Evolutionary conservation across 2,888 invertebrate species (phyloP).

Genomic region (Hypomecis punctinalis): DNA sequence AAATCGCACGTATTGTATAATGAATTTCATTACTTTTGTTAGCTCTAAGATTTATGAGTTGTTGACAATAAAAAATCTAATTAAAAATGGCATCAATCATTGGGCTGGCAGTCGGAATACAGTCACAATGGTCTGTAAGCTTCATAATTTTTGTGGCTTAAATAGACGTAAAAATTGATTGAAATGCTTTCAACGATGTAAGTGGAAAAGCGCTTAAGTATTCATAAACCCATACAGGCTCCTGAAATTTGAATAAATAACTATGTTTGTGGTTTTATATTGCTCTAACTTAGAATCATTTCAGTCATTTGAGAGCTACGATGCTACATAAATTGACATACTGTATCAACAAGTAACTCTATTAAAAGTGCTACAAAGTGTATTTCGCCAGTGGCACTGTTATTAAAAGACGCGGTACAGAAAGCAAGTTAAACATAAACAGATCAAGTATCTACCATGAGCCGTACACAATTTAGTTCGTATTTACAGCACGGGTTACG

Average conservation of each 20-base stretch:
- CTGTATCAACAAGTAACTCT: too few species aligned
- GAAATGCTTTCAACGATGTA: constrained; percentile 20
- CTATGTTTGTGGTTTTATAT: not conserved
- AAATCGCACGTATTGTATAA: constrained; percentile 28
- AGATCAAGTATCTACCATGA: constrained; percentile 67
- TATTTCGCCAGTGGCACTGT: constrained; percentile 50
- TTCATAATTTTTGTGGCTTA: constrained; percentile 53
- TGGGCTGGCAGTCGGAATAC: constrained; percentile 42
- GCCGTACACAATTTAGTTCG: constrained; percentile 61
- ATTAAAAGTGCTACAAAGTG: constrained; percentile 28
- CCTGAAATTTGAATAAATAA: not conserved
- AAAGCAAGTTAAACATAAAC: constrained; percentile 62
- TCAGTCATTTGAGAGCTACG: too few species aligned
- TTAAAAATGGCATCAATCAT: constrained; percentile 76
- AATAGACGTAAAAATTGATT: constrained; percentile 33
- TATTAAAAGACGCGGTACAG: constrained; percentile 58
- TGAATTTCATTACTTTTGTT: constrained; percentile 57
- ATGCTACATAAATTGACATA: too few species aligned
- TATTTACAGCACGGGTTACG: constrained; percentile 60
- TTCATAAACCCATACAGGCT: constrained; percentile 4
- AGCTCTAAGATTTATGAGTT: constrained; percentile 67
- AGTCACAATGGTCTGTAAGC: constrained; percentile 62
- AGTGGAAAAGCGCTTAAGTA: constrained; percentile 21
- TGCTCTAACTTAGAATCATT: too few species aligned
- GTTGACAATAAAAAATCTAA: constrained; percentile 74